phyloP scores from a whole-genome alignment of 2,888 invertebrate species.

The Drosophila rellima region DNA sequence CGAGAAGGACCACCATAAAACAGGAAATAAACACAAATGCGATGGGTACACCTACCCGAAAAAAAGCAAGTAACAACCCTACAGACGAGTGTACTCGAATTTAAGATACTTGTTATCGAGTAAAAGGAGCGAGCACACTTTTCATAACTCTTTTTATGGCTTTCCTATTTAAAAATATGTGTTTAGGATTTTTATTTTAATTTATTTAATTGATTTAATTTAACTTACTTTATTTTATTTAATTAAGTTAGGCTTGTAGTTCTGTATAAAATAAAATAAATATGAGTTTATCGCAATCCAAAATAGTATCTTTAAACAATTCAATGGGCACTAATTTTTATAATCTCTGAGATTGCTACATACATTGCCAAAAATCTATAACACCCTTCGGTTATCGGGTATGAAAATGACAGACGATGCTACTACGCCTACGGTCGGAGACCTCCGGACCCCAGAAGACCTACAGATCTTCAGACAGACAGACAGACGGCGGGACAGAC shows the following conservation, averaged over 20 bases:
- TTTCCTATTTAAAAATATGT: no score
- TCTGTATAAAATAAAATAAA: no score
- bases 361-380: not conserved
- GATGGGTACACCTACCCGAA: constrained; percentile 58
- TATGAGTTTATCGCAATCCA: no score
- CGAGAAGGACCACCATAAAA: constrained; percentile 70
- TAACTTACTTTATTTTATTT: no score
- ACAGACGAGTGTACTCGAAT: not conserved
- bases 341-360: not conserved
- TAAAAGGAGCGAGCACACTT: not conserved
- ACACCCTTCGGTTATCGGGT: not conserved
- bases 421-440: constrained; percentile 34
- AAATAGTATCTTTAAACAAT: no score
- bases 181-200: no score
- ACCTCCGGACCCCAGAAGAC: constrained; percentile 25
- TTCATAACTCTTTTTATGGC: not conserved
- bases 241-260: no score
- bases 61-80: constrained; percentile 24
- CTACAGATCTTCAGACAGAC: constrained; percentile 31
- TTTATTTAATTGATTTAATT: no score
- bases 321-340: no score
- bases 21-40: constrained; percentile 76
- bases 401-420: constrained; percentile 12
- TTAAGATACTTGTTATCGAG: not conserved
- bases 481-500: constrained; percentile 27